phyloP scores from a whole-genome alignment of 1,140 invertebrate genomes.

The Littorina saxatilis region DNA sequence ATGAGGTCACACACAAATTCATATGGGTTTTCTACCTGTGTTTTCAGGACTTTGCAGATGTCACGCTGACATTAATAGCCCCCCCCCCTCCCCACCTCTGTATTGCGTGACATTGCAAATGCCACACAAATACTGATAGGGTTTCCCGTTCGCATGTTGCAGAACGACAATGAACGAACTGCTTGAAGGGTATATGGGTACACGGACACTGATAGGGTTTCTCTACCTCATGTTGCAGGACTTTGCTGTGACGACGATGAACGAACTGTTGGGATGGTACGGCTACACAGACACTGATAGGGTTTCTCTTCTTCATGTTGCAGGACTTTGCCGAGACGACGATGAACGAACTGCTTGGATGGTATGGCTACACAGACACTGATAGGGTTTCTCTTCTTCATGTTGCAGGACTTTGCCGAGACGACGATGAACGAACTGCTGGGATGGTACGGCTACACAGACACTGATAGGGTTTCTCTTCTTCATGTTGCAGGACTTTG shows the following conservation, averaged over 20 bases:
- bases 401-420: slow-evolving; percentile 88
- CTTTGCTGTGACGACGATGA: not conserved
- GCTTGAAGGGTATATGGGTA: slow-evolving; percentile 92
- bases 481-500: slow-evolving; percentile 83
- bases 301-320: not conserved
- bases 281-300: slow-evolving; percentile 87
- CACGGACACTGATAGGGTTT: slow-evolving; percentile 81
- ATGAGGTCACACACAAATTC: slow-evolving; percentile 86
- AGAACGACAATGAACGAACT: slow-evolving; percentile 95
- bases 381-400: not conserved
- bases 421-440: slow-evolving; percentile 93
- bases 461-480: slow-evolving; percentile 74
- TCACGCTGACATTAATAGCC: slow-evolving; percentile 95
- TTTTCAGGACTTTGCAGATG: slow-evolving; percentile 90
- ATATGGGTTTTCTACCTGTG: not conserved
- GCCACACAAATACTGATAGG: slow-evolving; percentile 87
- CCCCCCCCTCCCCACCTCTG: too few species aligned
- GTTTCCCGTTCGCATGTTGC: slow-evolving; percentile 48
- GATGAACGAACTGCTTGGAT: slow-evolving; percentile 92
- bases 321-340: slow-evolving; percentile 92
- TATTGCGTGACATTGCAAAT: slow-evolving; percentile 92
- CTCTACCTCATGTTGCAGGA: not conserved
- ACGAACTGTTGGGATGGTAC: slow-evolving; percentile 91
- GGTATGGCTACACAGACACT: slow-evolving; percentile 92
- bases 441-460: slow-evolving; percentile 92